These are phyloP conservation scores for Chamaetylas fuelleborni DNA, from an alignment of 2,113 vertebrate genomes.

Conservation along the genomic window DNA sequence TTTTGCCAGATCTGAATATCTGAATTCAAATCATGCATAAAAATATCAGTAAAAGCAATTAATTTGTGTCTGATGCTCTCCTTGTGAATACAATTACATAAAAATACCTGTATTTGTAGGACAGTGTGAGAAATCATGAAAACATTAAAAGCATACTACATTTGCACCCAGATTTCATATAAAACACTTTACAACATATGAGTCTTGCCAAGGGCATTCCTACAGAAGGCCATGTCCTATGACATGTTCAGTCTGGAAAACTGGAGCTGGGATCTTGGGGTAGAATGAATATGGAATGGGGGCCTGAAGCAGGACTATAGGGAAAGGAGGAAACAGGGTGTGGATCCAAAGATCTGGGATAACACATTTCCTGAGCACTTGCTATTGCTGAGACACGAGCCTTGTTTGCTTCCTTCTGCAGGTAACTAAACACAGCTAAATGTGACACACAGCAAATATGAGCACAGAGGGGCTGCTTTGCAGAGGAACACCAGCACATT, in stretches of 20 bases:
- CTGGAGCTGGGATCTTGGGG: background rate
- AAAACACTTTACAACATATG: background rate
- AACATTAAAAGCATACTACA: background rate
- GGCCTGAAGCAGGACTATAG: background rate
- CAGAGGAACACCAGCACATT: background rate
- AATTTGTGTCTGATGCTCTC: background rate
- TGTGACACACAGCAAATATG: accelerated
- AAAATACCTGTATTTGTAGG: background rate
- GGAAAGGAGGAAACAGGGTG: background rate
- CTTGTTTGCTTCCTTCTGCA: background rate
- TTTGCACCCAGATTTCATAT: background rate
- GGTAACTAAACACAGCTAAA: background rate
- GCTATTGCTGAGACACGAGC: background rate
- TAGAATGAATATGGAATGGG: background rate
- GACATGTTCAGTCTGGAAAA: background rate
- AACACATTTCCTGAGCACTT: background rate
- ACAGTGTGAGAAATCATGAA: background rate
- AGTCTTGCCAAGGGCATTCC: background rate
- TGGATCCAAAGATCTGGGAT: background rate
- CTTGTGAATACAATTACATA: background rate
- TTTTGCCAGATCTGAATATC: background rate
- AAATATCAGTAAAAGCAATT: background rate
- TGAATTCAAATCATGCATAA: background rate
- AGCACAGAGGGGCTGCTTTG: accelerated
- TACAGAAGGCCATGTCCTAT: background rate